Evolutionary conservation across 2,797 vertebrate species (phyloP), one percentile per base, ranked within the genome.

Genomic region (Euthynnus affinis): DNA sequence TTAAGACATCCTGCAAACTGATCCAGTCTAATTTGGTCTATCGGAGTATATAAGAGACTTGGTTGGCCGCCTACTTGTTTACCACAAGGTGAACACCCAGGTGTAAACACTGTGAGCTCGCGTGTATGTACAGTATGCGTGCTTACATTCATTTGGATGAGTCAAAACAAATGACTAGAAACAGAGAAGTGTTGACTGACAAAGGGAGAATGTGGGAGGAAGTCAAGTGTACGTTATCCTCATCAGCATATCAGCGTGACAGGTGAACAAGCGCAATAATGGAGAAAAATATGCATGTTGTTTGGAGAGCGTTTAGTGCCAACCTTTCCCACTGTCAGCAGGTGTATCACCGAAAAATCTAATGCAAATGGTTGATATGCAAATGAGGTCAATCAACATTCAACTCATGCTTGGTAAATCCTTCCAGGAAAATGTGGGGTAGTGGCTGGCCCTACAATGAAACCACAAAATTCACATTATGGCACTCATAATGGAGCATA

Each of bases 291-390:
- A 18, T 0, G 0, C 0, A 6, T 9, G 0, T 48, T 32, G 42
- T 14, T 52, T n/a, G 0, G 9, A 22, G 37, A 9, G 22, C 12
- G 2, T 20, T 40, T 25, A 23, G 14, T 18, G 8, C n/a, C 46
- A 42, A 5, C 27, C n/a, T 59, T 37, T 40, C n/a, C 46, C 6
- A 14, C 23, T 46, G 12, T 32, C 20, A 23, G 42, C 13, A 53
- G n/a, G 42, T 9, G 0, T 8, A 3, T 1, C 9, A 23, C 23
- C 59, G 20, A 73, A 70, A 70, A 74, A 78, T 60, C 12, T 0
- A 58, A 88, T 88, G 81, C 77, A 90, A 85, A 87, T 80, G 10
- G 42, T 12, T 61, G 9, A 62, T 3, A 81, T 80, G 83, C 78
- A 92, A 91, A 91, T 73, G 0, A 4, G 0, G 15, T n/a, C 18